Conservation (phyloP, 1,140 invertebrate genomes). For the Drosophila bipectinata region DNA sequence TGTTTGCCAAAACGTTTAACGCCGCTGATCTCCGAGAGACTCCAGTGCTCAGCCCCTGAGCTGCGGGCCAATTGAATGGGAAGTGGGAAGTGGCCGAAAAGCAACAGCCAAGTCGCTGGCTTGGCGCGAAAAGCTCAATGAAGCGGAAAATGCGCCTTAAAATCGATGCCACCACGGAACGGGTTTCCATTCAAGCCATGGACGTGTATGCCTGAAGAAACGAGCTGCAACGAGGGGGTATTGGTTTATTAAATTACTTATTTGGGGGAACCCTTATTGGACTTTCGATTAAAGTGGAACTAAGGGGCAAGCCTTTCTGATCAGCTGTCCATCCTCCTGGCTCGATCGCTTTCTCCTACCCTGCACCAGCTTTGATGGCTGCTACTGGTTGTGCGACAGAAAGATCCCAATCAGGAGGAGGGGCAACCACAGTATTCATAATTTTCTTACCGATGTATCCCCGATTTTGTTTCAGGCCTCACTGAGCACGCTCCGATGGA, state of each 20-base stretch:
- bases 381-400: constrained; percentile 19
- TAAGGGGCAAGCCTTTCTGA: constrained; percentile 79
- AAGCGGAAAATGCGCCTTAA: constrained; percentile 77
- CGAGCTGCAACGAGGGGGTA: constrained; percentile 20
- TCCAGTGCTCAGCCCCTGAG: constrained; percentile 58
- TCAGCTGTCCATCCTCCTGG: constrained; percentile 44
- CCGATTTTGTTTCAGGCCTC: constrained; percentile 83
- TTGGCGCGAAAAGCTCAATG: constrained; percentile 61
- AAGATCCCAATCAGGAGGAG: constrained; percentile 62
- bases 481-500: constrained; percentile 88
- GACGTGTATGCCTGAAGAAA: neutral
- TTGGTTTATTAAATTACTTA: constrained; percentile 16
- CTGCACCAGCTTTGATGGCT: constrained; percentile 75
- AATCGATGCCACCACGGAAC: constrained; percentile 73
- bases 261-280: constrained; percentile 55
- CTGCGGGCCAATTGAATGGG: constrained; percentile 68
- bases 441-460: constrained; percentile 51
- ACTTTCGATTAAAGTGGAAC: constrained; percentile 75
- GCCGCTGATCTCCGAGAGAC: constrained; percentile 59
- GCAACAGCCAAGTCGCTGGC: constrained; percentile 39
- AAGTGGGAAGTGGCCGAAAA: constrained; percentile 54
- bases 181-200: constrained; percentile 41
- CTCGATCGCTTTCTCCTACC: neutral
- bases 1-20: constrained; percentile 82
- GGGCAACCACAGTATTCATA: constrained; percentile 3